Percentiles rank a stretch among this genome's conserved stretches.
phyloP scores from a whole-genome alignment of 2,888 invertebrate species.

The Laothoe populi region DNA sequence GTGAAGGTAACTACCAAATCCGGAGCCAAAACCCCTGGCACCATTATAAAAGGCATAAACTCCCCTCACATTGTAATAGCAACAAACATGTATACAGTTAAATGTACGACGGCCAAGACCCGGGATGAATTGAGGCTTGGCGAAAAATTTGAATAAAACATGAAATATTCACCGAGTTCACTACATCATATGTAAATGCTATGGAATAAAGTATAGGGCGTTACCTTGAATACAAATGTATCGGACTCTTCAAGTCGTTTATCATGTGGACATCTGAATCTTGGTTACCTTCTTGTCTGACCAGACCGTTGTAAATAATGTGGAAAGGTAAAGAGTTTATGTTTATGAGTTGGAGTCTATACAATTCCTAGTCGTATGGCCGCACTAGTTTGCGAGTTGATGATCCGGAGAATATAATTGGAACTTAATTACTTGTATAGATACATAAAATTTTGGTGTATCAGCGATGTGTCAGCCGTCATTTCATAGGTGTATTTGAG shows the following conservation, averaged over 20 bases:
- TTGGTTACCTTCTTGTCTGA: slow-evolving; percentile 10
- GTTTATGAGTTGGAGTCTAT: too few species aligned
- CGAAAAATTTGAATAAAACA: slow-evolving; percentile 36
- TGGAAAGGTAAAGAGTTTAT: background rate
- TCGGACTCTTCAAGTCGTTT: slow-evolving; percentile 3
- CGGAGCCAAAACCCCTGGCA: background rate
- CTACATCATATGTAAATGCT: slow-evolving; percentile 37
- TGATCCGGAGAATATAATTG: too few species aligned
- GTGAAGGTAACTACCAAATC: background rate
- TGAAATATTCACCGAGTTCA: slow-evolving; percentile 39
- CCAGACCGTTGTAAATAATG: background rate
- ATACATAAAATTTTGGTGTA: too few species aligned
- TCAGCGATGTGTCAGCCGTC: too few species aligned
- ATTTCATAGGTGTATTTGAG: too few species aligned
- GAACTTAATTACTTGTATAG: too few species aligned
- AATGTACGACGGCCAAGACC: slow-evolving; percentile 22
- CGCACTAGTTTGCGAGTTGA: too few species aligned
- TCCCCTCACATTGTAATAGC: slow-evolving; percentile 16
- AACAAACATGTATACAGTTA: slow-evolving; percentile 22
- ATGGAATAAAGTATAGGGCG: slow-evolving; percentile 37
- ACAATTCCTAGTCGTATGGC: too few species aligned
- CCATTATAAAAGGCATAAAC: background rate
- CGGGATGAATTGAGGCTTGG: slow-evolving; percentile 26
- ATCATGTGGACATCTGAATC: slow-evolving; percentile 18
- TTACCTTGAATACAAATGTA: slow-evolving; percentile 35